These are phyloP conservation scores for Ophion slaviceki DNA, from an alignment of 2,888 invertebrate species.

Conservation along the genomic window DNA sequence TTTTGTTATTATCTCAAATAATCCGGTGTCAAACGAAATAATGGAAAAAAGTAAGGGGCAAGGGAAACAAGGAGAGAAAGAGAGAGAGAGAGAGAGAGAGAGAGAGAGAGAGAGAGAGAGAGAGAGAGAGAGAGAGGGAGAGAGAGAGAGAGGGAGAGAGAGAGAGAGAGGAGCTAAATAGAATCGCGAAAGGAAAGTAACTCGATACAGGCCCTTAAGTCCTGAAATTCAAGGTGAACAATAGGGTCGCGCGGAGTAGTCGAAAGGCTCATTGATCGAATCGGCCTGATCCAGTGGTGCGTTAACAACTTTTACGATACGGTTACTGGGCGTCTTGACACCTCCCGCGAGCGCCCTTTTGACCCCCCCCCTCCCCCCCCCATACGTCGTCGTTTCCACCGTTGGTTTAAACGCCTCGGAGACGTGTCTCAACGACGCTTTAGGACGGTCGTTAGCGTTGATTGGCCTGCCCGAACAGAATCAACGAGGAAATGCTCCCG, in stretches of 20 bases:
- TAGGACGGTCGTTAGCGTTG: slow-evolving; percentile 76
- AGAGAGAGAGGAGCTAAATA: too few species aligned
- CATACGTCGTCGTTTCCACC: slow-evolving; percentile 55
- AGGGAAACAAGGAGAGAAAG: too few species aligned
- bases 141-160: too few species aligned
- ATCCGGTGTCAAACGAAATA: too few species aligned
- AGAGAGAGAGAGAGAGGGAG: too few species aligned
- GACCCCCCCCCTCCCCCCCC: not conserved
- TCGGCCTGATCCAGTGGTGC: not conserved
- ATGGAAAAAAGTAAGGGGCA: too few species aligned
- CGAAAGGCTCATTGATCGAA: slow-evolving; percentile 5
- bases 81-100: too few species aligned
- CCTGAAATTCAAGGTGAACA: not conserved
- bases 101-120: too few species aligned
- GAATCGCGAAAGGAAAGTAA: too few species aligned
- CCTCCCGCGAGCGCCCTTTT: slow-evolving; percentile 8
- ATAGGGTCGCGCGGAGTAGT: not conserved
- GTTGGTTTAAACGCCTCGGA: slow-evolving; percentile 73
- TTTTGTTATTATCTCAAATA: too few species aligned
- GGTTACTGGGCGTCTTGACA: slow-evolving; percentile 10
- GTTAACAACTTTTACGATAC: slow-evolving; percentile 26
- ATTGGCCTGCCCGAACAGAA: slow-evolving; percentile 68
- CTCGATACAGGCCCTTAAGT: not conserved
- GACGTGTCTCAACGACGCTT: slow-evolving; percentile 74
- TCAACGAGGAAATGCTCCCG: slow-evolving; percentile 30